Evolutionary conservation across 2,113 vertebrate species (phyloP), one percentile per base, ranked within the genome.

Genomic region (Aramus guarauna): DNA sequence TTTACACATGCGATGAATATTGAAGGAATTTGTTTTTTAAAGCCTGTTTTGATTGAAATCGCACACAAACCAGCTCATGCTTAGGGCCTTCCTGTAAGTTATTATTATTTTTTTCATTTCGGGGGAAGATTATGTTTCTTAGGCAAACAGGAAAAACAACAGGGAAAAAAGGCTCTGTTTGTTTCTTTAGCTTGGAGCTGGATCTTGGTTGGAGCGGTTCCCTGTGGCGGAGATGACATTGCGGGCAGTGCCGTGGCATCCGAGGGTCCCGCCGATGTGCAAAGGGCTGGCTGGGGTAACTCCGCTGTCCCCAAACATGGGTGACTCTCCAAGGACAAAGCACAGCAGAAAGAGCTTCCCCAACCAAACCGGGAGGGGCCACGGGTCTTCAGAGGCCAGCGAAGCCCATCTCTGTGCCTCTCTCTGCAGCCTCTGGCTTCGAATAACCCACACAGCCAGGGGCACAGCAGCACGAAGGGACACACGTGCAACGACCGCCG

Each of bases 111-210:
- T 85, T 93, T 96, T 96, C 93, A 95, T 97, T 97, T 95, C 2
- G 17, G 48, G 77, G 82, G 56, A 93, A 95, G 94, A 96, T 96
- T 97, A 91, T 83, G 85, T 96, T 97, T 94, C 95, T 97, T 96
- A 95, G 93, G 72, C 91, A 97, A 97, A 95, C 97, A 97, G 96
- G 96, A 97, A 96, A 95, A 96, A 96, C 94, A 96, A 96, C 75
- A 9, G 94, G 92, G 73, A 83, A 94, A 94, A 96, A 94, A 93
- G 95, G 59, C 75, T 59, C 39, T 96, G 93, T 96, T 97, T 97
- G 90, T 97, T 97, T 96, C 96, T 97, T 94, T 90, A 95, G 92
- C 86, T 94, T 53, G 79, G 76, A 92, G 83, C 73, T 93, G 56
- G 34, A 12, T 52, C 63, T 88, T 45, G 64, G 83, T 84, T 50